These are phyloP conservation scores for Spodoptera exigua DNA, from an alignment of 2,888 invertebrate genomes.

Conservation along the genomic window DNA sequence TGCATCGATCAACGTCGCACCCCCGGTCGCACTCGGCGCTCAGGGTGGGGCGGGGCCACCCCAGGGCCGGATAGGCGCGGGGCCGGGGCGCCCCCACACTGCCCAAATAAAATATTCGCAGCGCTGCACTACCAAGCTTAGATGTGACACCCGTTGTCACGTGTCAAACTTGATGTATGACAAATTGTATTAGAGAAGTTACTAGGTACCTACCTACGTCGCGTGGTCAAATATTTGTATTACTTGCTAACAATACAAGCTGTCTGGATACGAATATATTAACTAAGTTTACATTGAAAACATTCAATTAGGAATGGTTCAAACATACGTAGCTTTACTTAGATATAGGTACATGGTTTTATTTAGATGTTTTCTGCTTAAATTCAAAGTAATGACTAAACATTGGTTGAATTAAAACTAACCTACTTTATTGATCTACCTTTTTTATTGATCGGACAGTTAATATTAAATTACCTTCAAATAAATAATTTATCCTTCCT, in stretches of 20 bases:
- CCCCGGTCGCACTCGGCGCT: slow-evolving; percentile 60
- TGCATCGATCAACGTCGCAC: slow-evolving; percentile 91
- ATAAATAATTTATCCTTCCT: slow-evolving; percentile 8
- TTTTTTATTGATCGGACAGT: slow-evolving; percentile 13
- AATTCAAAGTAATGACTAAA: too few relatives aligned
- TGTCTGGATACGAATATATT: too few relatives aligned
- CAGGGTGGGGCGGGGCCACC: slow-evolving; percentile 59
- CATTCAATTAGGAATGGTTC: background rate
- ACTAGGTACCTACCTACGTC: too few relatives aligned
- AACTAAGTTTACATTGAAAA: background rate
- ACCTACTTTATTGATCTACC: too few relatives aligned
- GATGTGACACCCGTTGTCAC: slow-evolving; percentile 76
- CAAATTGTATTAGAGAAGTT: slow-evolving; percentile 31
- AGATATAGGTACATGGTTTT: too few relatives aligned
- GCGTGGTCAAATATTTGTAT: too few relatives aligned
- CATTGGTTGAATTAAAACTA: too few relatives aligned
- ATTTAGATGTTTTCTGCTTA: too few relatives aligned
- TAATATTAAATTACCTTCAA: slow-evolving; percentile 10
- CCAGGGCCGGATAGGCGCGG: slow-evolving; percentile 75
- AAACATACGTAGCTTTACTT: too few relatives aligned
- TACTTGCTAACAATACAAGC: too few relatives aligned
- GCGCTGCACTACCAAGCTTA: slow-evolving; percentile 76
- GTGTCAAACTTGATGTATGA: slow-evolving; percentile 64
- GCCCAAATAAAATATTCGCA: slow-evolving; percentile 88
- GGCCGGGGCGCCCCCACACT: slow-evolving; percentile 78